Conservation (phyloP, 2,113 vertebrate species). For the Lepidothrix coronata region DNA sequence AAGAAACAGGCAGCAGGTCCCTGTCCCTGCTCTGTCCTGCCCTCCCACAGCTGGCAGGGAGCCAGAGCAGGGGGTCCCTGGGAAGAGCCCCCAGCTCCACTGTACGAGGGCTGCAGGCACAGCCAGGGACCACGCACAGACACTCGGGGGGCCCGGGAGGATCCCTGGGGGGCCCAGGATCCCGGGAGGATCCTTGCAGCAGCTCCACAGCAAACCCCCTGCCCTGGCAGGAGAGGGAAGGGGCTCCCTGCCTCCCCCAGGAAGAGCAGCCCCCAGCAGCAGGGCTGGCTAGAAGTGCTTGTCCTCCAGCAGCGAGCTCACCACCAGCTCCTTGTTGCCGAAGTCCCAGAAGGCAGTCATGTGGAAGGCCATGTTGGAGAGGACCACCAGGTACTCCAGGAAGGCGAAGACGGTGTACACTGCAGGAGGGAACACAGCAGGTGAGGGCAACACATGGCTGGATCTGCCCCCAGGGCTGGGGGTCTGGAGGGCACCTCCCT, state of each 20-base stretch:
- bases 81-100: not conserved
- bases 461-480: rapidly evolving
- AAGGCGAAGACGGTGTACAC: conserved; percentile 93
- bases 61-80: not conserved
- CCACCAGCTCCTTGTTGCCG: conserved; percentile 85
- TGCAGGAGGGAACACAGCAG: not conserved
- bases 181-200: rapidly evolving
- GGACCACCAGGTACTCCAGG: conserved; percentile 92
- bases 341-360: conserved; percentile 96
- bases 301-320: conserved; percentile 84
- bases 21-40: not conserved
- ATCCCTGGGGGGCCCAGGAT: not conserved
- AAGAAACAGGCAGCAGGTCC: not conserved
- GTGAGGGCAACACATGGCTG: not conserved
- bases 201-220: not conserved
- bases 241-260: not conserved
- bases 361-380: conserved; percentile 97
- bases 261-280: not conserved
- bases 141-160: rapidly evolving
- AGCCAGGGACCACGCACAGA: not conserved
- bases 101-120: rapidly evolving
- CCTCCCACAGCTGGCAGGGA: not conserved
- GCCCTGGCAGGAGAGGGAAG: not conserved
- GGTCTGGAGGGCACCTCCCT: too few species aligned
- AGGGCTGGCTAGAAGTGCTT: conserved; percentile 80